A percentile compares a stretch with the other conserved stretches of the same genome.
These are phyloP conservation scores for Melanotaenia maccullochi DNA, from an alignment of 2,797 vertebrate genomes.

Conservation along the genomic window DNA sequence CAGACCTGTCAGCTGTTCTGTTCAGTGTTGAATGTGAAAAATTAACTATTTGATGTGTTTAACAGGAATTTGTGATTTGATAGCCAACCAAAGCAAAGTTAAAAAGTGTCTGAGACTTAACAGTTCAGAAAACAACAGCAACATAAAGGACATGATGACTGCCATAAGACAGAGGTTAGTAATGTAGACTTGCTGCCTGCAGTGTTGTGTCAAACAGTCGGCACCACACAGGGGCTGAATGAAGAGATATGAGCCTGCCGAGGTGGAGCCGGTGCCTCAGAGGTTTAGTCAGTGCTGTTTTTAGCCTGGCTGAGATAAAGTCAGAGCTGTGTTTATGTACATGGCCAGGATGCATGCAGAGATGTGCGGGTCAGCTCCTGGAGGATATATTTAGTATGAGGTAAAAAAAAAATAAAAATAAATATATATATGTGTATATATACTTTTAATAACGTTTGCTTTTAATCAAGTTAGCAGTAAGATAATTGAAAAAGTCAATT, in stretches of 20 bases:
- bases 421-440: too few species aligned
- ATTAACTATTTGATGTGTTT: background rate
- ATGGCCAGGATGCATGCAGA: slow-evolving; percentile 39
- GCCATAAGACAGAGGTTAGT: background rate
- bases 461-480: too few species aligned
- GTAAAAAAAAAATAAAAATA: slow-evolving; percentile 1
- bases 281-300: slow-evolving; percentile 71
- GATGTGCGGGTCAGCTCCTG: slow-evolving; percentile 55
- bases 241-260: slow-evolving; percentile 41
- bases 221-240: slow-evolving; percentile 36
- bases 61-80: background rate
- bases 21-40: background rate
- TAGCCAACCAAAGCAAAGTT: background rate
- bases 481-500: too few species aligned
- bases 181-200: background rate
- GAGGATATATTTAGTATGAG: slow-evolving; percentile 73
- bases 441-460: too few species aligned
- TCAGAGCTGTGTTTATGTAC: slow-evolving; percentile 62
- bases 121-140: too few species aligned
- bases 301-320: slow-evolving; percentile 70
- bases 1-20: too few species aligned
- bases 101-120: background rate
- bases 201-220: slow-evolving; percentile 24
- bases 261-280: slow-evolving; percentile 62
- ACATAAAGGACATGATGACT: background rate